Evolutionary conservation across 2,797 vertebrate genomes (phyloP).

Genomic region (Danio tinwini): DNA sequence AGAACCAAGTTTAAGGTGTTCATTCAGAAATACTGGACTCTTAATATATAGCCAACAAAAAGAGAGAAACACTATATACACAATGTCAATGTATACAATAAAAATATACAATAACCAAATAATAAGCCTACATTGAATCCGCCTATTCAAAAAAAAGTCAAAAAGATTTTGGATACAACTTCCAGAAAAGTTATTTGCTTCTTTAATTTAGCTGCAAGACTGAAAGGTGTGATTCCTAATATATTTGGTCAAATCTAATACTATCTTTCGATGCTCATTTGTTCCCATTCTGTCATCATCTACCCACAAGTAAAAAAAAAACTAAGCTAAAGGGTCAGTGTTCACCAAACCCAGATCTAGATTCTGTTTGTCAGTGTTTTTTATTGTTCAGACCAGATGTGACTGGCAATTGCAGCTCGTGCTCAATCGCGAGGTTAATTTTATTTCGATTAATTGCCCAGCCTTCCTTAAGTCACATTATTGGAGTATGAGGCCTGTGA

Average conservation of each 20-base stretch:
- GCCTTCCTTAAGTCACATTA: too few relatives aligned
- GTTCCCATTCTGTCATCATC: constrained; percentile 11
- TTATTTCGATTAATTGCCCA: too few relatives aligned
- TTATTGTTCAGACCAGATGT: neutral
- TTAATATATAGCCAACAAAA: neutral
- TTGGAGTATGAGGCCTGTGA: neutral
- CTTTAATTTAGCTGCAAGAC: neutral
- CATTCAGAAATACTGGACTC: neutral
- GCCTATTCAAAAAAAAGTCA: neutral
- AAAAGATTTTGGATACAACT: neutral
- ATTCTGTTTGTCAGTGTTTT: neutral
- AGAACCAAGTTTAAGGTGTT: neutral
- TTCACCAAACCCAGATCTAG: neutral
- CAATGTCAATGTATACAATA: too few relatives aligned
- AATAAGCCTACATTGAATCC: neutral
- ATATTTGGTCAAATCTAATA: neutral
- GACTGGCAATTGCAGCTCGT: too few relatives aligned
- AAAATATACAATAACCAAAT: too few relatives aligned
- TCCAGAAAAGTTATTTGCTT: neutral
- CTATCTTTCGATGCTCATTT: neutral
- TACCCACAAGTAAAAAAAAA: neutral
- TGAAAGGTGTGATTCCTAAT: too few relatives aligned
- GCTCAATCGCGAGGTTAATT: too few relatives aligned
- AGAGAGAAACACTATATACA: too few relatives aligned
- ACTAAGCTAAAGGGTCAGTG: neutral